These are phyloP conservation scores for Periophthalmus modestus DNA, from an alignment of 2,113 vertebrate genomes.

Conservation along the genomic window DNA sequence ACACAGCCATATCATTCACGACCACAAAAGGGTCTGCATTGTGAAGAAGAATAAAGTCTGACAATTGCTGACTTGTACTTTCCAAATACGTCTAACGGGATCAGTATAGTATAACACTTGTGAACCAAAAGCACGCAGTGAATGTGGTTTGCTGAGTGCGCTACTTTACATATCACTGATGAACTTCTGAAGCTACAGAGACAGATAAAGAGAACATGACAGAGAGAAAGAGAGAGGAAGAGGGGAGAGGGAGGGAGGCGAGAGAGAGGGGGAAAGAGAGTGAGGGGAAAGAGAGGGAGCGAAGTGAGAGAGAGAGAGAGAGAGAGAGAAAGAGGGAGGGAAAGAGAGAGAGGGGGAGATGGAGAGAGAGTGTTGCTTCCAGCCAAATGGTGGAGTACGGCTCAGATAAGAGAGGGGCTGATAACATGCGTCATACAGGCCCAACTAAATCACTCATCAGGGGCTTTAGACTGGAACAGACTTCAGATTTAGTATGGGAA, in stretches of 20 bases:
- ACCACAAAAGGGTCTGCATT: not conserved
- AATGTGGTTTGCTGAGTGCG: constrained; percentile 23
- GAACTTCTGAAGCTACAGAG: constrained; percentile 31
- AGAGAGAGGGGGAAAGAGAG: no score
- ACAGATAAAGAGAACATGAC: constrained; percentile 27
- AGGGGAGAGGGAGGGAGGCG: no score
- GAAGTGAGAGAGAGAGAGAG: no score
- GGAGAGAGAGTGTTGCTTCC: not conserved
- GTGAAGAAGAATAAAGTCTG: not conserved
- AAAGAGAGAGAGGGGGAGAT: no score
- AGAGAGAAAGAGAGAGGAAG: not conserved
- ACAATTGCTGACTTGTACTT: not conserved
- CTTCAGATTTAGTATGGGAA: constrained; percentile 9
- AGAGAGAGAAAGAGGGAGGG: no score
- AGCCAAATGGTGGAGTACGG: constrained; percentile 31
- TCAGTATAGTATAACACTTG: not conserved
- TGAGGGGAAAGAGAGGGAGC: no score
- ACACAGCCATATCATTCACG: not conserved
- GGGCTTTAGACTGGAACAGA: not conserved
- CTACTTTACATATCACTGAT: constrained; percentile 30
- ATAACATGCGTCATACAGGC: constrained; percentile 40
- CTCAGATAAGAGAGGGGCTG: constrained; percentile 29
- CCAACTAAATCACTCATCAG: constrained; percentile 16
- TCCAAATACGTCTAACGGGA: not conserved
- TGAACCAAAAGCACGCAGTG: not conserved